These are phyloP conservation scores for Leuctra nigra DNA, from an alignment of 2,888 invertebrate species.

Conservation along the genomic window DNA sequence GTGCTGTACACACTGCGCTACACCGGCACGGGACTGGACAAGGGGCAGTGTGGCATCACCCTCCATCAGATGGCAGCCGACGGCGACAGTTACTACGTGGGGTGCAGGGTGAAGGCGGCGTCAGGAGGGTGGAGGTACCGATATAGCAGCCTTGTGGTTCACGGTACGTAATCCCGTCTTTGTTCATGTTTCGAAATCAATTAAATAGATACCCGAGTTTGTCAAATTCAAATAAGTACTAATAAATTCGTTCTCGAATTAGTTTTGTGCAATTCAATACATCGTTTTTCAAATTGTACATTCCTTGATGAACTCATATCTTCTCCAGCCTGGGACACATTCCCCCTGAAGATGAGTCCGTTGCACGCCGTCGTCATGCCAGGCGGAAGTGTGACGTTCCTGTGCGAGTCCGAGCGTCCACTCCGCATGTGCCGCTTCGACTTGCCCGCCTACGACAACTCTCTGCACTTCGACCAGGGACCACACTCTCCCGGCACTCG, in stretches of 20 bases:
- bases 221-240: too few species aligned
- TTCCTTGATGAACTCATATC: too few species aligned
- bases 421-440: neutral
- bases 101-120: neutral
- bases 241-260: too few species aligned
- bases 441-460: neutral
- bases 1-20: neutral
- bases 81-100: neutral
- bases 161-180: neutral
- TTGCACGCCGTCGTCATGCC: neutral
- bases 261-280: too few species aligned
- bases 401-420: neutral
- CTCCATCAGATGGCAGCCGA: neutral
- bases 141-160: neutral
- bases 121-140: neutral
- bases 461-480: neutral
- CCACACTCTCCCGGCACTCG: neutral
- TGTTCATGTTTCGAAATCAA: too few species aligned
- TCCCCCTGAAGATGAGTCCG: neutral
- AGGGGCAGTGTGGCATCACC: neutral
- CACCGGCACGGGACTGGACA: neutral
- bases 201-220: too few species aligned
- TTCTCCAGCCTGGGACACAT: neutral
- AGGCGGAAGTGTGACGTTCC: neutral
- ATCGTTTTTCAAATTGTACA: too few species aligned